A percentile compares a stretch with the other conserved stretches of the same genome.
Conservation (phyloP, 2,797 vertebrate species). For the Phyllotis vaccarum region DNA sequence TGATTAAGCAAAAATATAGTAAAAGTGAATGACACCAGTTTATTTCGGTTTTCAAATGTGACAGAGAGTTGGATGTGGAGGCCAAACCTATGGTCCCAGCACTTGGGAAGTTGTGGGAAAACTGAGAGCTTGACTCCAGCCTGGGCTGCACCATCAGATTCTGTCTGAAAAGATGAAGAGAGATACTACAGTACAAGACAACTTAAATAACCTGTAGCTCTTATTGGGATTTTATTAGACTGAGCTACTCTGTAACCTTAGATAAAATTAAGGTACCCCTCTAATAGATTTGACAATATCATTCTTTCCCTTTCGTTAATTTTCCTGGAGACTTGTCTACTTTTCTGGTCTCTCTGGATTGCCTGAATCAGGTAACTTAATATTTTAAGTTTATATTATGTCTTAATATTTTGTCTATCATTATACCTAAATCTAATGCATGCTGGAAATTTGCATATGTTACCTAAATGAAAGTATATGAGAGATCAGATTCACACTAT, state of each 20-base stretch:
- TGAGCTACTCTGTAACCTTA: neutral
- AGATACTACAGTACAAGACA: neutral
- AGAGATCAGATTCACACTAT: neutral
- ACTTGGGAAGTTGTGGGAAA: neutral
- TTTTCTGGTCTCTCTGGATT: neutral
- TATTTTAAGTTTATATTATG: no score
- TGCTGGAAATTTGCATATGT: neutral
- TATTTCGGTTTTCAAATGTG: conserved; percentile 12
- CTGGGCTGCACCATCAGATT: neutral
- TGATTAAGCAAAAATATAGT: neutral
- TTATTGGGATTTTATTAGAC: neutral
- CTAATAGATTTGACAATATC: neutral
- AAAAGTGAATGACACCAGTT: neutral
- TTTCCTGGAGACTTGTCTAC: neutral
- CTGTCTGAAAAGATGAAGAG: neutral
- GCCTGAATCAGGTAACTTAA: neutral
- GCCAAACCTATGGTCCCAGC: neutral
- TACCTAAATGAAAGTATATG: neutral
- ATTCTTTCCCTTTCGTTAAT: neutral
- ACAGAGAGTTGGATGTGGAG: neutral
- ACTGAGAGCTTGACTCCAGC: neutral
- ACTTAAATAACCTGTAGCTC: neutral
- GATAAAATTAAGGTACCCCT: neutral
- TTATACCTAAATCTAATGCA: neutral
- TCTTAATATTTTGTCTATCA: neutral